A percentile compares a stretch with the other conserved stretches of the same genome.
These are phyloP conservation scores for Phainopepla nitens DNA, from an alignment of 2,113 vertebrate genomes.

Conservation along the genomic window DNA sequence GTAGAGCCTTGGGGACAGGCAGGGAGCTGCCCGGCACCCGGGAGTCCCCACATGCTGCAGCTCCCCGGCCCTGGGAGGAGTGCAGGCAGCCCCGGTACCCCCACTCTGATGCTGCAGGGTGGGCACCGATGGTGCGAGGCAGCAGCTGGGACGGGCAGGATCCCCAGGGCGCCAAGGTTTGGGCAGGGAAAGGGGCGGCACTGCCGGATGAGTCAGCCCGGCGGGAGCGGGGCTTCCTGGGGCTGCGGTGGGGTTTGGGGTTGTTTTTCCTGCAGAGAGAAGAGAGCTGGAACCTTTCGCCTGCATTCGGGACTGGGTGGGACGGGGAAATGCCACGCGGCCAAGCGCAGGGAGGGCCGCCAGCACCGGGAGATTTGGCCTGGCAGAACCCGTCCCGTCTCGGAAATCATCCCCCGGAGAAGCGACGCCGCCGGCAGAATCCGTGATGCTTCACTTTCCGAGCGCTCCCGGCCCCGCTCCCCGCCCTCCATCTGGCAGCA, in stretches of 20 bases:
- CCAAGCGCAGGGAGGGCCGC: not conserved
- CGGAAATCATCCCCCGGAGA: constrained; percentile 1
- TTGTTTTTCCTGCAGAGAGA: not conserved
- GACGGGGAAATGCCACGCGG: not conserved
- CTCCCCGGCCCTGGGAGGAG: not conserved
- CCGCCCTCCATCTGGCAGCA: constrained; percentile 40
- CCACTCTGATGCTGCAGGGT: accelerated
- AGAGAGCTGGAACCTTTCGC: not conserved
- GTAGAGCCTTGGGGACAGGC: not conserved
- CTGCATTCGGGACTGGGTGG: not conserved
- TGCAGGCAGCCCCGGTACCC: not conserved
- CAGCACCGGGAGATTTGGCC: not conserved
- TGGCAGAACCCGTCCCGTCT: not conserved
- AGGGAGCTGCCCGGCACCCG: not conserved
- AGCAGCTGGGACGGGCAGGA: not conserved
- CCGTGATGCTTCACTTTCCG: constrained; percentile 29
- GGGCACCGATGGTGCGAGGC: not conserved
- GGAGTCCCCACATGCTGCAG: not conserved
- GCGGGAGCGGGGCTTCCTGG: not conserved
- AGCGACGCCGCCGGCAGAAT: not conserved
- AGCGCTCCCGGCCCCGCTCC: not conserved
- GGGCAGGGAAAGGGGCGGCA: not conserved
- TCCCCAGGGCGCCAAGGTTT: accelerated
- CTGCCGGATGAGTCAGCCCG: not conserved
- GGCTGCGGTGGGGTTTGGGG: not conserved